phyloP scores from a whole-genome alignment of 2,888 invertebrate species.

The Caenorhabditis sinica region DNA sequence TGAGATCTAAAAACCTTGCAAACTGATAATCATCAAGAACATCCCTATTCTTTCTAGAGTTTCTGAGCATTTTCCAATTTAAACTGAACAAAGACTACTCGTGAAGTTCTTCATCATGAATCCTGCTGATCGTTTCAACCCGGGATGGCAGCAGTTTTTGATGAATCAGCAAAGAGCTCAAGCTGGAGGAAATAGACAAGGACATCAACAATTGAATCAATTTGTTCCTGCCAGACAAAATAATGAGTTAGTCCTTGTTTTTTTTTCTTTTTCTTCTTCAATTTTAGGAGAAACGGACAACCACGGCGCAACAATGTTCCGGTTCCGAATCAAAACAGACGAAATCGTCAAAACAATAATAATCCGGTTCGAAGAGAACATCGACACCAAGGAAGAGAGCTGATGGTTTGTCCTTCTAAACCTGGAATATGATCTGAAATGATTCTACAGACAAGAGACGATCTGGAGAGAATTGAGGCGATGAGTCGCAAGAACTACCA shows the following conservation, averaged over 20 bases:
- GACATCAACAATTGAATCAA: constrained; percentile 17
- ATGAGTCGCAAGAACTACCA: constrained; percentile 31
- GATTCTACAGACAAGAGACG: constrained; percentile 33
- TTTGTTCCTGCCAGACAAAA: constrained; percentile 9
- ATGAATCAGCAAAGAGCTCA: constrained; percentile 48
- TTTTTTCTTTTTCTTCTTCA: neutral
- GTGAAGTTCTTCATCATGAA: constrained; percentile 18
- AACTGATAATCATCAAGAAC: too few relatives aligned
- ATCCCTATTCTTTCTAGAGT: too few relatives aligned
- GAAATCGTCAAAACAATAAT: constrained; percentile 21
- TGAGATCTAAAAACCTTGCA: too few relatives aligned
- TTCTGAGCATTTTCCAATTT: neutral
- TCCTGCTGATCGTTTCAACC: constrained; percentile 42
- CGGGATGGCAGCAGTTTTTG: constrained; percentile 41
- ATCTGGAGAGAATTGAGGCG: constrained; percentile 43
- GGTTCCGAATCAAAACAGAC: constrained; percentile 29
- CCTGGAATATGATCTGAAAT: neutral
- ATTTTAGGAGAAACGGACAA: constrained; percentile 37
- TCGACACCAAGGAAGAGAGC: neutral
- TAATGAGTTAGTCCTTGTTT: neutral
- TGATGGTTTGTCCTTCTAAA: neutral
- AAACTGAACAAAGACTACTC: constrained; percentile 6
- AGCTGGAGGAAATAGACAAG: constrained; percentile 58
- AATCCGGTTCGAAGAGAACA: constrained; percentile 38
- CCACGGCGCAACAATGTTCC: constrained; percentile 25